phyloP scores from a whole-genome alignment of 2,888 invertebrate genomes.

The Rotaria macrura region DNA sequence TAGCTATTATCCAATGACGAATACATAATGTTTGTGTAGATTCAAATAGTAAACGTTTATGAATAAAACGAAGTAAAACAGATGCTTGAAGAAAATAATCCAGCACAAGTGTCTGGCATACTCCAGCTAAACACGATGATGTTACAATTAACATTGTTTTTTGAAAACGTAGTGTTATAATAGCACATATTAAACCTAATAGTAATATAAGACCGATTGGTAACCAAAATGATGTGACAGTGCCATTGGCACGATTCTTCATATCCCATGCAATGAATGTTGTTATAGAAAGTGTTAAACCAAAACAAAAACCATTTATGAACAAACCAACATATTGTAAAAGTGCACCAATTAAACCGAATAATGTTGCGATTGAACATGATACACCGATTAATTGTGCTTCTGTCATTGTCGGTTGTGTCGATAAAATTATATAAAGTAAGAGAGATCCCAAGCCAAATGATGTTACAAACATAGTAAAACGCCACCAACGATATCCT shows the following conservation, averaged over 20 bases:
- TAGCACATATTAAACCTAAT: conserved; percentile 10
- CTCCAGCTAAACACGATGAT: not conserved
- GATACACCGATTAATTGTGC: conserved; percentile 5
- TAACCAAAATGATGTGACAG: not conserved
- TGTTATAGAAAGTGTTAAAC: not conserved
- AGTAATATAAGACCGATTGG: not conserved
- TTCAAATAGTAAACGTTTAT: conserved; percentile 16
- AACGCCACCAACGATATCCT: conserved; percentile 17
- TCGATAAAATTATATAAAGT: not conserved
- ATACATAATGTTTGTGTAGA: not conserved
- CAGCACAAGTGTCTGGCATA: conserved; percentile 1
- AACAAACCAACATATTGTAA: conserved; percentile 18
- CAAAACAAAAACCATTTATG: not conserved
- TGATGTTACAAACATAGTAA: not conserved
- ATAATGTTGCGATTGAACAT: conserved; percentile 1
- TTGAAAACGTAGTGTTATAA: conserved; percentile 17
- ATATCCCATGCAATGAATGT: not conserved
- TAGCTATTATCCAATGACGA: not conserved
- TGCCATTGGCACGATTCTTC: not conserved
- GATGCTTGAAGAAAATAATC: conserved; percentile 16
- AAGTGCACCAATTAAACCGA: conserved; percentile 17
- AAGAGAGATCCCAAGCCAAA: not conserved
- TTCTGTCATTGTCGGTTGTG: not conserved
- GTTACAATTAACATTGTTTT: conserved; percentile 1
- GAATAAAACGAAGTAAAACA: not conserved